Base-by-base conservation (phyloP, 1,140 invertebrate species). In the Bombus breviceps region DNA sequence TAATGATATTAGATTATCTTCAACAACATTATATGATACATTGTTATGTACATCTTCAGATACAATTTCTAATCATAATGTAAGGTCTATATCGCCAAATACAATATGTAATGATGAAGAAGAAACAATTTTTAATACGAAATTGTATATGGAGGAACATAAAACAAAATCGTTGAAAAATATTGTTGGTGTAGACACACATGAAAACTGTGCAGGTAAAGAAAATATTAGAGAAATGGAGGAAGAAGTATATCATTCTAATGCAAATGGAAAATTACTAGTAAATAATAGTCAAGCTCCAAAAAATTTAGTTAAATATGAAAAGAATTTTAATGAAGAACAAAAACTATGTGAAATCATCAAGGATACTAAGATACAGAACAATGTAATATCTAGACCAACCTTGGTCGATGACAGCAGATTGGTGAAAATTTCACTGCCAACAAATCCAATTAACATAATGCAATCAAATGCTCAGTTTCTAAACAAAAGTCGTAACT, bases 391-490 rank as follows among this genome's bases (percentile, higher is more conserved):
- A 3, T 53, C 66, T 32, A 85, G 85, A 76, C 86, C 92, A 32
- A 92, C 88, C 28, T 82, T 95, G 2, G 76, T 62, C 3, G 93
- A 94, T 18, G 94, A 95, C 32, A 93, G 91, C 71, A 92, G 81
- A 90, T 88, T 94, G 39, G 94, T 95, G 0, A 94, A 93, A 92
- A 92, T 95, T 83, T 89, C 94, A 81, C 83, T 95, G 83, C 90
- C 93, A 34, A 68, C 87, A 13, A 94, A 94, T 85, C 92, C 94
- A 53, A 93, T 93, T 18, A 95, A 93, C 85, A 82, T 95, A 64
- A 93, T 95, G 87, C 94, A 93, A 81, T 93, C 93, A 2, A 94
- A 93, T 88, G 90, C 92, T 41, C 93, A 93, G 64, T 93, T 95
- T 88, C 62, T 95, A n/a, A 94, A 94, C 72, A 93, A 94, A 47